A percentile compares a stretch with the other conserved stretches of the same genome.
phyloP scores from a whole-genome alignment of 2,113 vertebrate species.

The Pandion haliaetus region DNA sequence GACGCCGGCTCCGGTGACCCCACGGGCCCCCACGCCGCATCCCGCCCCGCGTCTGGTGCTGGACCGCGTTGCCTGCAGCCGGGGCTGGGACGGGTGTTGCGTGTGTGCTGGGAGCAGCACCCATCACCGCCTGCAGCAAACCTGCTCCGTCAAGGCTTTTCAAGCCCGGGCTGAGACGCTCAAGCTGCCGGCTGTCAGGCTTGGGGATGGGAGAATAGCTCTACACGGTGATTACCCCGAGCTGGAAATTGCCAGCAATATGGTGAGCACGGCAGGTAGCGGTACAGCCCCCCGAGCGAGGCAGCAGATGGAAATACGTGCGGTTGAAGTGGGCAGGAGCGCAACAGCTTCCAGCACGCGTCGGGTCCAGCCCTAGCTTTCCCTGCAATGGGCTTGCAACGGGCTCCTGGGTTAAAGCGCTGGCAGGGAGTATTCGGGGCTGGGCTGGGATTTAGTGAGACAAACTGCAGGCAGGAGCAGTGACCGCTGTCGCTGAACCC shows the following conservation, averaged over 20 bases:
- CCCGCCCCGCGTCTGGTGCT: conserved; percentile 30
- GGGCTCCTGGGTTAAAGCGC: accelerated
- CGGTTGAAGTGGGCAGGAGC: not conserved
- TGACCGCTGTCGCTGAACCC: not conserved
- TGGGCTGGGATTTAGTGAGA: not conserved
- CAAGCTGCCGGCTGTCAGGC: conserved; percentile 40
- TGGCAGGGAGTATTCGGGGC: not conserved
- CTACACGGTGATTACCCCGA: not conserved
- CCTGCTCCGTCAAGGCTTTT: not conserved
- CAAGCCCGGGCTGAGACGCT: not conserved
- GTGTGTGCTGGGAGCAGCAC: not conserved
- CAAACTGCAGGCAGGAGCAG: not conserved
- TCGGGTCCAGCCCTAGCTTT: not conserved
- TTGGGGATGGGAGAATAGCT: not conserved
- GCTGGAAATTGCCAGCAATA: not conserved
- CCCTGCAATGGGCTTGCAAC: accelerated
- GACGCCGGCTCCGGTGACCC: conserved; percentile 51
- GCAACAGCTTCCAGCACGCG: not conserved
- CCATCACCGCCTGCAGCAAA: not conserved
- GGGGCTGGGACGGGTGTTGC: not conserved
- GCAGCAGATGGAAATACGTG: conserved; percentile 20
- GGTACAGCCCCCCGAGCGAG: not conserved
- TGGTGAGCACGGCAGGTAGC: not conserved
- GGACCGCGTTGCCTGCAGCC: not conserved
- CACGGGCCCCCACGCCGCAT: not conserved